Evolutionary conservation across 2,888 invertebrate genomes (phyloP), one percentile per base, ranked within the genome.

Genomic region (Drosophila anomalipes): DNA sequence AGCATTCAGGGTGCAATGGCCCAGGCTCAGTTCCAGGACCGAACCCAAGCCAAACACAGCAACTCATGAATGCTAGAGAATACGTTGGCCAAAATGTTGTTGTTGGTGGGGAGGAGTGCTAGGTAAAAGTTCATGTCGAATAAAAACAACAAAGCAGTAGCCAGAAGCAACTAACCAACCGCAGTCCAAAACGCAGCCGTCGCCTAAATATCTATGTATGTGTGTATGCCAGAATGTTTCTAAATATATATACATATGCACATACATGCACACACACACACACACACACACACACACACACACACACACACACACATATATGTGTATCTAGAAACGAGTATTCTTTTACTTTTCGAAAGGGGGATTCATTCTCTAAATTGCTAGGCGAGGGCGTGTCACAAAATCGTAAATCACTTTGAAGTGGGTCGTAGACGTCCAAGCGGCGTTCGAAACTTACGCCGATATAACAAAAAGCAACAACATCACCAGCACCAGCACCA

Each of bases 331-430:
- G 54, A 33, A 49, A 71, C 73, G 64, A 49, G 63, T 73, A 66
- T 60, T 74, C 71, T 72, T 78, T 77, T 58, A 22, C 41, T 58
- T 70, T 67, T 79, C 75, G 74, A 79, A 77, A 77, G 82, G 79
- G 75, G 75, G 70, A 74, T 76, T 84, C 85, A 79, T 87, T 89
- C 85, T 84, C 82, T 82, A 91, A 92, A 89, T 92, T 91, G 92
- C 90, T 92, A 91, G 92, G 91, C 89, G 87, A 91, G 83, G 92
- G 92, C 93, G 92, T 93, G 91, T 88, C 92, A 72, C 79, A 82
- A 79, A 90, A 92, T 92, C 93, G 92, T 93, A 93, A 93, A 93
- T 93, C 92, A 93, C 92, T 92, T 93, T 93, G 92, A 93, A 93
- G 93, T 93, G 92, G 93, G 93, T 92, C 92, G 92, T 90, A 89